Conservation (phyloP, 2,797 vertebrate genomes). For the Muraenolepis orangiensis region DNA sequence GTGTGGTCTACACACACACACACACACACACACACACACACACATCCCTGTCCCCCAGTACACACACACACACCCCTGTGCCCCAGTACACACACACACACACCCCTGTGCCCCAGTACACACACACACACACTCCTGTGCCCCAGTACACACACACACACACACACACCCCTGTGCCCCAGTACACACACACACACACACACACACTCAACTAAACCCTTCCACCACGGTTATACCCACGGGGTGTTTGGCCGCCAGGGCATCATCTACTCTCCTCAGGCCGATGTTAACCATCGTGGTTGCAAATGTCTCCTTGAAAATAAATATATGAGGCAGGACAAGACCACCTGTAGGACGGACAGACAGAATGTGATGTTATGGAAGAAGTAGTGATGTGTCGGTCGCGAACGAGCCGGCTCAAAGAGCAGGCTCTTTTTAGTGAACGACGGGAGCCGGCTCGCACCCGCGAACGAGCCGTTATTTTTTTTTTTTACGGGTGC, state of each 20-base stretch:
- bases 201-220: too few relatives aligned
- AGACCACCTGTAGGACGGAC: not conserved
- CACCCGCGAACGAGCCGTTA: too few relatives aligned
- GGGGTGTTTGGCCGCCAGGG: conserved; percentile 71
- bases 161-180: too few relatives aligned
- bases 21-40: not conserved
- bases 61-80: not conserved
- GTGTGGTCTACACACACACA: not conserved
- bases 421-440: too few relatives aligned
- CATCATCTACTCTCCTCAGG: conserved; percentile 69
- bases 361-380: too few relatives aligned
- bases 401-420: too few relatives aligned
- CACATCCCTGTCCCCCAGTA: not conserved
- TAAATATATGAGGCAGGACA: not conserved
- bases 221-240: too few relatives aligned
- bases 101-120: not conserved
- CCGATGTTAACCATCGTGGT: conserved; percentile 72
- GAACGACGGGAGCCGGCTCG: too few relatives aligned
- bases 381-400: too few relatives aligned
- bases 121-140: not conserved
- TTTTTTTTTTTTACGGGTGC: too few relatives aligned
- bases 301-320: not conserved
- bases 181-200: not conserved
- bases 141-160: too few relatives aligned
- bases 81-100: not conserved